Evolutionary conservation across 1,140 invertebrate genomes (phyloP), one percentile per base, ranked within the genome.

Genomic region (Acromyrmex charruanus): DNA sequence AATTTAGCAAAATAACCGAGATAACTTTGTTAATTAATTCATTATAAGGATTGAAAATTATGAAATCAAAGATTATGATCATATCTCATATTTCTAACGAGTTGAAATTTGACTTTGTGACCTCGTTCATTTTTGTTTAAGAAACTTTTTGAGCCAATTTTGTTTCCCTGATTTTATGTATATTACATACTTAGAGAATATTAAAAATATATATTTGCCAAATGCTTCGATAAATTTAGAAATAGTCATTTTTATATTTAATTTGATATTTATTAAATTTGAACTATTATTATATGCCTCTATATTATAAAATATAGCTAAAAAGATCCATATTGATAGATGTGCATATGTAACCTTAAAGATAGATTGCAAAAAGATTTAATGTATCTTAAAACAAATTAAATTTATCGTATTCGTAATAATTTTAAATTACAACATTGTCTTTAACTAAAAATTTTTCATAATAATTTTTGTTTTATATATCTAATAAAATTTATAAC

Each of bases 81-180:
- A 44, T 81, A 81, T 68, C 25, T 80, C 77, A 69, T 39, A 80
- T 44, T 71, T 71, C 53, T 81, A 53, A 71, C 35, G 51, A 44
- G 65, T 28, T 81, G 21, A 81, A 44, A 71, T 71, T 69, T 25
- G 49, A 1, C 10, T 80, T 65, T 44, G 28, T 25, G 28, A 55
- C 63, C 31, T 18, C 49, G 7, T 81, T 44, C 21, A 68, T 3
- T 69, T n/a, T 25, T 39, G 35, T 35, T 6, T 18, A 35, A 39
- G 51, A 55, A 80, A 69, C n/a, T 81, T 55, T 68, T 25, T 21
- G 9, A 68, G 12, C 25, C 31, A 55, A 28, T 58, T 65, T 81
- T 31, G 1, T 55, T 68, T 5, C 1, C 10, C 55, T 21, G 2
- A 39, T 4, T 39, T 3, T 25, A 31, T 1, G 1, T 55, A 5